Percentiles rank a stretch among this genome's conserved stretches.
Evolutionary conservation across 2,888 invertebrate genomes (phyloP).

Genomic region (Troides helena): DNA sequence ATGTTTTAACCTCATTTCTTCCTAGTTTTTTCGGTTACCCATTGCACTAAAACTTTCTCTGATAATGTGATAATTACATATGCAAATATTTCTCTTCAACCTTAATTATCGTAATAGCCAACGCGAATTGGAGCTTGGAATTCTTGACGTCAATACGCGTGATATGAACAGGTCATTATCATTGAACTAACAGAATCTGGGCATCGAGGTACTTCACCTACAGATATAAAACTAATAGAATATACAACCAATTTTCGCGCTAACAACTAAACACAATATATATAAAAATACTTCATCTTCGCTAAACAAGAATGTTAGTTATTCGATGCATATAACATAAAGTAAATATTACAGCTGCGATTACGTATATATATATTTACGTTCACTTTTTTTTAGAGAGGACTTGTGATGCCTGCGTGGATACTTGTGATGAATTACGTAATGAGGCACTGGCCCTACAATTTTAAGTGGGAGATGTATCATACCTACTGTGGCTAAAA

Average conservation of each 20-base stretch:
- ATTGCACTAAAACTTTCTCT: background rate
- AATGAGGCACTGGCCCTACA: slow-evolving; percentile 4
- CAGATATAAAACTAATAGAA: background rate
- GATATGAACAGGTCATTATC: slow-evolving; percentile 46
- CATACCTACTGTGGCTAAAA: background rate
- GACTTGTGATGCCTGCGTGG: slow-evolving; percentile 24
- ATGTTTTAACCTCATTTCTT: too few relatives aligned
- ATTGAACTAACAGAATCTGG: slow-evolving; percentile 44
- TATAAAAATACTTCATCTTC: slow-evolving; percentile 37
- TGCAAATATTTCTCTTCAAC: background rate
- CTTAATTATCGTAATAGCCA: background rate
- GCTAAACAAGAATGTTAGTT: slow-evolving; percentile 45
- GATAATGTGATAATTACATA: background rate
- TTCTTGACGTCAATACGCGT: background rate
- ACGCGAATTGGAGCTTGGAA: background rate
- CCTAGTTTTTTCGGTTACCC: too few relatives aligned
- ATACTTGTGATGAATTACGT: slow-evolving; percentile 28
- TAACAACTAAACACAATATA: slow-evolving; percentile 29
- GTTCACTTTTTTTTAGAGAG: slow-evolving; percentile 73
- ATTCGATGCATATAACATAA: slow-evolving; percentile 48
- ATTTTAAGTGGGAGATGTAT: background rate
- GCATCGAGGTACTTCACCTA: slow-evolving; percentile 33
- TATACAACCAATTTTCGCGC: slow-evolving; percentile 8
- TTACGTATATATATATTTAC: slow-evolving; percentile 57
- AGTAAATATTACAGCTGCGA: slow-evolving; percentile 47